These are phyloP conservation scores for Lycorma delicatula DNA, from an alignment of 1,140 invertebrate genomes.

Conservation along the genomic window DNA sequence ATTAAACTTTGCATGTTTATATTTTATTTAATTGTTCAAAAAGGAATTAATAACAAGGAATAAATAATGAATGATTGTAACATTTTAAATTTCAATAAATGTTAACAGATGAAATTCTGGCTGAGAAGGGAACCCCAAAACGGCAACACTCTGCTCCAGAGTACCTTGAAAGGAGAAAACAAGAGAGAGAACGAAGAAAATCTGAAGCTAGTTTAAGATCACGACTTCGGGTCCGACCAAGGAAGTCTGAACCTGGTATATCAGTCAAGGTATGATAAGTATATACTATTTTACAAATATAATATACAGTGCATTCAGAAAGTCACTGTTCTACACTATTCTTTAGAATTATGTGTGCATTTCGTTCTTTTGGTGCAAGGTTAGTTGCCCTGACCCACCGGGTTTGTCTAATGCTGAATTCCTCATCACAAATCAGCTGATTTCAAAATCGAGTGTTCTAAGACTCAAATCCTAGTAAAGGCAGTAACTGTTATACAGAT, in stretches of 20 bases:
- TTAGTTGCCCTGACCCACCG: background rate
- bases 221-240: constrained; percentile 47
- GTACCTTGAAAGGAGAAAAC: constrained; percentile 73
- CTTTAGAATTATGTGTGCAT: background rate
- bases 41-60: background rate
- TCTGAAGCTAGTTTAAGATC: constrained; percentile 48
- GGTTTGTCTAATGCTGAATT: background rate
- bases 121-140: constrained; percentile 48
- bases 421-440: background rate
- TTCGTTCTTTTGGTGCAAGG: background rate
- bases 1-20: constrained; percentile 41
- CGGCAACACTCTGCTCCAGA: constrained; percentile 78
- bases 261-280: constrained; percentile 37
- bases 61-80: background rate
- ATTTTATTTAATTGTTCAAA: background rate
- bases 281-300: background rate
- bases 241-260: constrained; percentile 39
- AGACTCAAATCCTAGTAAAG: no score
- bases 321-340: background rate
- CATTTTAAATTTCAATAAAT: background rate
- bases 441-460: background rate
- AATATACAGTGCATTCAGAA: background rate
- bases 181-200: constrained; percentile 58
- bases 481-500: no score
- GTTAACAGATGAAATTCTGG: constrained; percentile 34